Evolutionary conservation across 2,113 vertebrate genomes (phyloP).

Genomic region (Rhodinocichla rosea): DNA sequence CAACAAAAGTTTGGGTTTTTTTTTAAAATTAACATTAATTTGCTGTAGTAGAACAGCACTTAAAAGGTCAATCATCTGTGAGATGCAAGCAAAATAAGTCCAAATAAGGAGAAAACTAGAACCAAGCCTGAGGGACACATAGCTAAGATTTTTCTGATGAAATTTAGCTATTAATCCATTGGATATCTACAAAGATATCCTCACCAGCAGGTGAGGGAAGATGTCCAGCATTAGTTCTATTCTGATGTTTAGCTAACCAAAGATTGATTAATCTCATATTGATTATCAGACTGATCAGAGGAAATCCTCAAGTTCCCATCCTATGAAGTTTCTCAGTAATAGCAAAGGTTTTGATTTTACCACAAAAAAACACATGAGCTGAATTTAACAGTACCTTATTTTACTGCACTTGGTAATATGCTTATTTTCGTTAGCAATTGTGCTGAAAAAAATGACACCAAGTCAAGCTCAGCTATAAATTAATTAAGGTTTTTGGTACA

Average conservation of each 20-base stretch:
- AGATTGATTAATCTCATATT: neutral
- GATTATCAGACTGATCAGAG: neutral
- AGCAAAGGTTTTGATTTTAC: neutral
- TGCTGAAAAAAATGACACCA: neutral
- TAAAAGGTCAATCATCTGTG: neutral
- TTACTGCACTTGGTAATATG: neutral
- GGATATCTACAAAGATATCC: neutral
- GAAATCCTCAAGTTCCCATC: fast-evolving
- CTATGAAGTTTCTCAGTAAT: neutral
- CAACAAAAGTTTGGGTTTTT: neutral
- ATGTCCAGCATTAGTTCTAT: neutral
- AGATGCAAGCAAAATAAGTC: neutral
- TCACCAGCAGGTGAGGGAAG: neutral
- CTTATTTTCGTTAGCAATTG: neutral
- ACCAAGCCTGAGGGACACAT: fast-evolving
- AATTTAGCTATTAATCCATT: neutral
- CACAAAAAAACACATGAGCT: neutral
- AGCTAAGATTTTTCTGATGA: neutral
- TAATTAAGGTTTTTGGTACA: neutral
- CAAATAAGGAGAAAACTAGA: neutral
- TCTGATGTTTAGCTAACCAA: neutral
- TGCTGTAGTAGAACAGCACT: neutral
- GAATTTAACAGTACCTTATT: neutral
- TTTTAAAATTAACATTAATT: neutral
- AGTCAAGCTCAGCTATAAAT: neutral